Percentiles rank a stretch among this genome's conserved stretches.
Evolutionary conservation across 2,888 invertebrate genomes (phyloP).

Genomic region (Tanypteryx hageni): DNA sequence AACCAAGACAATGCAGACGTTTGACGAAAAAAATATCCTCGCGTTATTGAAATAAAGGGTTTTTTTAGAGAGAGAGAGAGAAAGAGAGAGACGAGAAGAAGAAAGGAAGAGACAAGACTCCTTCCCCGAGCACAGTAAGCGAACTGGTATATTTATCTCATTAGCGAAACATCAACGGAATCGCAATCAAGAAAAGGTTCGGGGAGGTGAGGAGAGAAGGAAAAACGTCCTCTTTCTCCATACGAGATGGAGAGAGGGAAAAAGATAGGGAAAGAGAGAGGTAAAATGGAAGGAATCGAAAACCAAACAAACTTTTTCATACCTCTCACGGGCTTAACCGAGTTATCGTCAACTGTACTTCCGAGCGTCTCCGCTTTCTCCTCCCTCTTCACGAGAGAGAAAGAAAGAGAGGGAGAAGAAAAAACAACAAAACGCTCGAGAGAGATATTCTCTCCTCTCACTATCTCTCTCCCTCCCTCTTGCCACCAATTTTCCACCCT

Average conservation of each 20-base stretch:
- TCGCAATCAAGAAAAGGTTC: not conserved
- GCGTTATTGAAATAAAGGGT: not conserved
- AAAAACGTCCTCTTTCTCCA: not conserved
- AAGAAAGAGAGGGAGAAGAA: not conserved
- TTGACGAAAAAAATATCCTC: not conserved
- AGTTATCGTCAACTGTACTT: conserved; percentile 6
- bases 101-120: not conserved
- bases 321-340: not conserved
- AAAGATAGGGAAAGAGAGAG: not conserved
- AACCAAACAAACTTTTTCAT: not conserved
- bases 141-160: conserved; percentile 28
- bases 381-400: not conserved
- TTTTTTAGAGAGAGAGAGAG: not conserved
- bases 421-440: not conserved
- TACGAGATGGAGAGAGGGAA: not conserved
- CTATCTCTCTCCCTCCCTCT: not conserved
- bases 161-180: conserved; percentile 14
- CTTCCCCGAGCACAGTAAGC: not conserved
- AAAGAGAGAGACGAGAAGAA: not conserved
- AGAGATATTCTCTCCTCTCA: not conserved
- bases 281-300: not conserved
- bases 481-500: not conserved
- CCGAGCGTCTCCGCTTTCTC: not conserved
- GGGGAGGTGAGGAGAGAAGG: not conserved
- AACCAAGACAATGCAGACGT: not conserved